Evolutionary conservation across 2,888 invertebrate species (phyloP).

Genomic region (Sinelater perroti): DNA sequence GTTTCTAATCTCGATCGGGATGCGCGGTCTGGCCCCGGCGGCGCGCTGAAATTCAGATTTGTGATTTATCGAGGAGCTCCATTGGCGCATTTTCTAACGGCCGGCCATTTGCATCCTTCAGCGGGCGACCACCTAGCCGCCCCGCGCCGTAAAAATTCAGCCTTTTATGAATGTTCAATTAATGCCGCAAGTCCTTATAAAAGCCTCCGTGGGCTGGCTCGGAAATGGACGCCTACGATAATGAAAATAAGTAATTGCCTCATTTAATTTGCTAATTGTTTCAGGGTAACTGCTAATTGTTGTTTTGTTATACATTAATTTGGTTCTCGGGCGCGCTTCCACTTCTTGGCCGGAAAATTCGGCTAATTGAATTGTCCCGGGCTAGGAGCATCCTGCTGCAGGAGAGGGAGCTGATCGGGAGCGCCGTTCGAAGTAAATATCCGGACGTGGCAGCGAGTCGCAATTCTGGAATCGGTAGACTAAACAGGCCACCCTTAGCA

Average conservation of each 20-base stretch:
- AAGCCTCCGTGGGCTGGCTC: not conserved
- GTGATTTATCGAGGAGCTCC: not conserved
- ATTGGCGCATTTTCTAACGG: no score
- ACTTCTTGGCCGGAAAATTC: not conserved
- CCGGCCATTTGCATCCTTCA: no score
- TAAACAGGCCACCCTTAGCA: constrained; percentile 18
- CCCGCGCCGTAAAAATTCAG: no score
- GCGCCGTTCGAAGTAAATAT: not conserved
- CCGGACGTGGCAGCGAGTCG: not conserved
- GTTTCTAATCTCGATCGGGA: not conserved
- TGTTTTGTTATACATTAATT: not conserved
- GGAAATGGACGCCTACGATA: constrained; percentile 2
- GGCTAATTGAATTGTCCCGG: no score
- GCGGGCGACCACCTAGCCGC: no score
- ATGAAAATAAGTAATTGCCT: constrained; percentile 4
- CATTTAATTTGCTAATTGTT: constrained; percentile 6
- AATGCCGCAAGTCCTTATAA: not conserved
- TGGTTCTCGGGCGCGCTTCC: not conserved
- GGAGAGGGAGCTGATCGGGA: not conserved
- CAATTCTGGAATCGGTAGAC: constrained; percentile 21
- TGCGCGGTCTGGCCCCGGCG: not conserved
- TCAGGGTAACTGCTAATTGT: not conserved
- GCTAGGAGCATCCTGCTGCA: no score
- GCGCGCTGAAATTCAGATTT: not conserved
- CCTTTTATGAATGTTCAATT: not conserved